Base-by-base conservation (phyloP, 2,888 invertebrate genomes). In the Cylloceria caligata region DNA sequence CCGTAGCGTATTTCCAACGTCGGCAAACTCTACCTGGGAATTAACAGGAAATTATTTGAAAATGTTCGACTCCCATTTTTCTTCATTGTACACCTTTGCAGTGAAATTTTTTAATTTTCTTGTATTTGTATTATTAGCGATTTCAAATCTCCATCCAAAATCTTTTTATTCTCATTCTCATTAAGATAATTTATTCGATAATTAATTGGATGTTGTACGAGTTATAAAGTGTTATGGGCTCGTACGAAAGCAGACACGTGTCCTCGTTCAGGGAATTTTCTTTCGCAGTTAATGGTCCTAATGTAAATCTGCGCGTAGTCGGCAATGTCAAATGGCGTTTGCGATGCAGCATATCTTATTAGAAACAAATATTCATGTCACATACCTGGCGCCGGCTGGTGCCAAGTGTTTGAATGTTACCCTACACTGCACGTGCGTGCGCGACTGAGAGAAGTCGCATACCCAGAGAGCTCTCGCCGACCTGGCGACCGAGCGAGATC, bases 361-460 rank as follows among this genome's bases (percentile, higher is more conserved):
- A 92, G 91, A 92, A 92, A 92, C 92, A 91, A 92, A 92, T 92
- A 92, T 92, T 92, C 92, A 92, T 92, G 92, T 92, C 92, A 92
- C 92, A 92, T 92, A 91, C 89, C 89, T 84, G 90, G 91, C 89
- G 85, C 92, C 92, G 90, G 92, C 91, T 92, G 92, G 92, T 92
- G 92, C 92, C 92, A 92, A 92, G 92, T 92, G 92, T 91, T 92
- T 92, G 91, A 92, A 91, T 92, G 91, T 90, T 91, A 91, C 90
- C 90, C 90, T 81, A 79, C 87, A 87, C 87, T 89, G 91, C 91
- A 92, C 91, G 91, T 92, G 91, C 91, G 89, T 89, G 89, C 88
- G 85, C 87, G 87, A 36, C 60, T 69, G 34, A 39, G 71, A n/a
- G 34, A 60, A 60, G 71, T 45, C 45, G 60, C 42, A 34, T 34